These are phyloP conservation scores for Campylomormyrus numenius DNA, from an alignment of 2,113 vertebrate genomes.

Conservation along the genomic window DNA sequence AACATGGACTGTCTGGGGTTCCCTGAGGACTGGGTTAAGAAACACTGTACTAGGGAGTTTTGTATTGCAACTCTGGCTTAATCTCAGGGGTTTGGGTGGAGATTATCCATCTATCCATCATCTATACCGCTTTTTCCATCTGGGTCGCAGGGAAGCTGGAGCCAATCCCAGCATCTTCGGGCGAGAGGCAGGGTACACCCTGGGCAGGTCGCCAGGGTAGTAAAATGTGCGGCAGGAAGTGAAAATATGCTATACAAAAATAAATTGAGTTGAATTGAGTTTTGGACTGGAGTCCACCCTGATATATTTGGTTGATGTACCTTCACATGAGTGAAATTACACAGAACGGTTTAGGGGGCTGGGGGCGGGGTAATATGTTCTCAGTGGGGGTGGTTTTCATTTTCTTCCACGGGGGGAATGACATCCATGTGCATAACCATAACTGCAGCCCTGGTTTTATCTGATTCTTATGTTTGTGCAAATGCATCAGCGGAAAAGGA, in stretches of 20 bases:
- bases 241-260: neutral
- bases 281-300: neutral
- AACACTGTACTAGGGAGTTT: neutral
- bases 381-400: neutral
- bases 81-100: neutral
- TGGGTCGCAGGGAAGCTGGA: too few species aligned
- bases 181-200: too few species aligned
- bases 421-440: neutral
- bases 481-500: neutral
- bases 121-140: too few species aligned
- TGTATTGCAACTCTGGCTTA: neutral
- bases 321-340: neutral
- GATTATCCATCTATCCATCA: neutral
- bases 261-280: neutral
- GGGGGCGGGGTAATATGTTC: neutral
- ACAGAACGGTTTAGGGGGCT: neutral
- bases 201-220: too few species aligned
- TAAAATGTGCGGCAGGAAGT: too few species aligned
- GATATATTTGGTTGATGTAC: neutral
- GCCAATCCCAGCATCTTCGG: too few species aligned
- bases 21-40: too few species aligned
- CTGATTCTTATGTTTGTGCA: neutral
- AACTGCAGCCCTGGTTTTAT: neutral
- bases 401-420: neutral
- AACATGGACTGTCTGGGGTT: too few species aligned